Base-by-base conservation (phyloP, 2,888 invertebrate species). In the Eristalis tenax region DNA sequence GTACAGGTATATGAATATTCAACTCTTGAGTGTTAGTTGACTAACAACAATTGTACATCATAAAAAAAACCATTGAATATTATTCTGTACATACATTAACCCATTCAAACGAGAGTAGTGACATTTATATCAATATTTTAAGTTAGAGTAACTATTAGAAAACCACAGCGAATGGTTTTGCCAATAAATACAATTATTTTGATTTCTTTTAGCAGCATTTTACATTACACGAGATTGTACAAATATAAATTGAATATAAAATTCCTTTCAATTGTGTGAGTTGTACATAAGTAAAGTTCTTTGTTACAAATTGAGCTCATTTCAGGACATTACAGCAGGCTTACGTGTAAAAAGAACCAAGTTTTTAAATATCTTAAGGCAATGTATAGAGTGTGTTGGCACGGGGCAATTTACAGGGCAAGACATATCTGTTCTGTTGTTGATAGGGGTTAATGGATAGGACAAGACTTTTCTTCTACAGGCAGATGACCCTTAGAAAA, bases 1-100 rank as follows among this genome's bases (percentile, higher is more conserved):
- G 92, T 91, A 92, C 92, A 93, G 92, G 92, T 93, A 92, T 80
- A 81, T 77, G 35, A 38, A 74, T 59, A 50, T 68, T 63, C 65
- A 61, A 63, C 66, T 73, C 68, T 63, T 66, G n/a, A 59, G 26
- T 77, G 63, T 50, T 38, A 35, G 38, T 38, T 38, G 38, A 50
- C 11, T 18, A 18, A 63, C 68, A 70, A 56, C n/a, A 65, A 26
- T 23, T 43, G 1, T 35, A 32, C 35, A 28, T 65, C 40, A 65
- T 32, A 78, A 59, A 59, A 61, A 50, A 10, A 11, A 68, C 8
- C 50, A 50, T 50, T 50, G 8, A n/a, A 50, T 8, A 50, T 50
- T 5, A 50, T 18, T 50, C 18, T 50, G 50, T 50, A 50, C 50
- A 50, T 50, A 50, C 50, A 50, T 18, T 8, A 18, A 50, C 18